These are phyloP conservation scores for Antennarius maculatus DNA, from an alignment of 2,797 vertebrate species.

Conservation along the genomic window DNA sequence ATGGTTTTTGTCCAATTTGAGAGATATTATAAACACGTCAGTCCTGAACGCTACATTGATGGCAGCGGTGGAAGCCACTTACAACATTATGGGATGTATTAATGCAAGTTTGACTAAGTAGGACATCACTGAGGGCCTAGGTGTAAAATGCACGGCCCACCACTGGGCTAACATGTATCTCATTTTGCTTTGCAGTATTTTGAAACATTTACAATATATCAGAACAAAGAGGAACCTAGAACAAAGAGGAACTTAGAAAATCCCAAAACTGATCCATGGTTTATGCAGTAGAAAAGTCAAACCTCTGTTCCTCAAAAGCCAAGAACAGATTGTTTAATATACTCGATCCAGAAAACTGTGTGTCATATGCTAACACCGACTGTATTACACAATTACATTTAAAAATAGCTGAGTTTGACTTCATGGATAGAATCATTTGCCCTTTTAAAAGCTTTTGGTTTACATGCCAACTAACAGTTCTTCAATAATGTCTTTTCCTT, in stretches of 20 bases:
- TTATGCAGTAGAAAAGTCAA: constrained; percentile 4
- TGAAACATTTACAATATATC: constrained; percentile 21
- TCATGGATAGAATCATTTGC: constrained; percentile 33
- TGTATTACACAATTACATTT: constrained; percentile 37
- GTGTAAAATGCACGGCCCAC: too few relatives aligned
- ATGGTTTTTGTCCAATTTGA: too few relatives aligned
- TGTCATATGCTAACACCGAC: constrained; percentile 33
- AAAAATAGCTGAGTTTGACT: constrained; percentile 46
- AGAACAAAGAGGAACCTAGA: constrained; percentile 44
- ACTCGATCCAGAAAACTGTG: not conserved
- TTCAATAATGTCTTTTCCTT: constrained; percentile 28
- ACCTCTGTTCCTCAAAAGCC: constrained; percentile 14
- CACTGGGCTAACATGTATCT: constrained; percentile 4
- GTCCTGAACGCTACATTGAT: too few relatives aligned
- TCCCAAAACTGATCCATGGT: constrained; percentile 15
- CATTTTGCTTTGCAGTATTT: constrained; percentile 27
- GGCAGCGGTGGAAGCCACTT: too few relatives aligned
- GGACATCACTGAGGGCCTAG: too few relatives aligned
- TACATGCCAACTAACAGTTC: constrained; percentile 46
- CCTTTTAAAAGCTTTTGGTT: constrained; percentile 43
- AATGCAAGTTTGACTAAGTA: too few relatives aligned
- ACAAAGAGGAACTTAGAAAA: constrained; percentile 58
- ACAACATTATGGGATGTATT: too few relatives aligned
- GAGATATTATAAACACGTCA: too few relatives aligned
- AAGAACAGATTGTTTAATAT: constrained; percentile 31